These are phyloP conservation scores for Beris morrisii DNA, from an alignment of 2,888 invertebrate genomes.

Conservation along the genomic window DNA sequence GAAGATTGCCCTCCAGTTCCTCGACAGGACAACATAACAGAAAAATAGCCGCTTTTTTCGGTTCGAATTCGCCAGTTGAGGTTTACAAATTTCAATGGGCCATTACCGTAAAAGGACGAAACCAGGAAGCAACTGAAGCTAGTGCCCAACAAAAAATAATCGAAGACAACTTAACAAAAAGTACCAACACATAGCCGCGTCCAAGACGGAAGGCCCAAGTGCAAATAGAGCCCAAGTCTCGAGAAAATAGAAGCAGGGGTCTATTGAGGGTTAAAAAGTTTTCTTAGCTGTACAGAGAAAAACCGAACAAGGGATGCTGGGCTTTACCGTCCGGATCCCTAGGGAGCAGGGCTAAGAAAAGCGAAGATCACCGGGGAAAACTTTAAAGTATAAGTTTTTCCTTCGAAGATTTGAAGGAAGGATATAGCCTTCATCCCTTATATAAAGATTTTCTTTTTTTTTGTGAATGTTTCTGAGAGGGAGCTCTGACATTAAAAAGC, in stretches of 20 bases:
- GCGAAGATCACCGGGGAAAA: conserved; percentile 18
- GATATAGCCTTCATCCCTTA: not conserved
- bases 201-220: too few species aligned
- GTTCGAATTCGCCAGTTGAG: conserved; percentile 17
- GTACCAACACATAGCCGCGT: too few species aligned
- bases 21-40: not conserved
- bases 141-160: not conserved
- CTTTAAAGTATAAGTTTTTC: conserved; percentile 14
- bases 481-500: conserved; percentile 13
- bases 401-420: not conserved
- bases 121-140: not conserved
- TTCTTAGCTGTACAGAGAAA: not conserved
- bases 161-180: not conserved
- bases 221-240: too few species aligned
- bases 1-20: conserved; percentile 16
- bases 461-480: not conserved
- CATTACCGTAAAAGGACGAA: not conserved
- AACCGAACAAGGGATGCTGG: not conserved
- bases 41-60: not conserved
- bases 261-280: conserved; percentile 16
- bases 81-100: conserved; percentile 17
- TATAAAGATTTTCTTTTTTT: not conserved
- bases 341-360: not conserved
- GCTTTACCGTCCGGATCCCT: conserved; percentile 8
- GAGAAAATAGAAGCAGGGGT: not conserved